A percentile compares a stretch with the other conserved stretches of the same genome.
Conservation (phyloP, 2,113 vertebrate species). For the Epinephelus moara region DNA sequence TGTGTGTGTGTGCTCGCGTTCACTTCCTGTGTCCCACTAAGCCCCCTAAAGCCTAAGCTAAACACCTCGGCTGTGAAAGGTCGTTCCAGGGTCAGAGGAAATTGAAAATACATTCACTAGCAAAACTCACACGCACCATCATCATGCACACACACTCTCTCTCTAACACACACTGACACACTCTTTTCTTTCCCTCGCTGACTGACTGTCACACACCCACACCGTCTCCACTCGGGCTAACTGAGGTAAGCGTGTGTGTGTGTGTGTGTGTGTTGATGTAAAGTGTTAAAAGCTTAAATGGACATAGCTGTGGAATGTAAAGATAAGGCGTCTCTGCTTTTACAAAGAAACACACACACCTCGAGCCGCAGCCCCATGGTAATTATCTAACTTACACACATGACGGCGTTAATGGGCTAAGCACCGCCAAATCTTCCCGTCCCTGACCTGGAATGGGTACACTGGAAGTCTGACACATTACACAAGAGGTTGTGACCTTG, state of each 20-base stretch:
- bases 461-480: slow-evolving; percentile 39
- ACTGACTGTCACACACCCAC: slow-evolving; percentile 26
- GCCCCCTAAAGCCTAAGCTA: slow-evolving; percentile 66
- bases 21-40: slow-evolving; percentile 64
- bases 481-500: slow-evolving; percentile 51
- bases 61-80: slow-evolving; percentile 72
- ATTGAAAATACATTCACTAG: slow-evolving; percentile 64
- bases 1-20: slow-evolving; percentile 26
- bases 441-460: slow-evolving; percentile 13
- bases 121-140: slow-evolving; percentile 45
- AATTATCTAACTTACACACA: slow-evolving; percentile 61
- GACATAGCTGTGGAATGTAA: slow-evolving; percentile 73
- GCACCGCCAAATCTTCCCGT: slow-evolving; percentile 31
- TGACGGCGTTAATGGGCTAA: slow-evolving; percentile 55
- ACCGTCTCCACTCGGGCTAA: slow-evolving; percentile 31
- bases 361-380: slow-evolving; percentile 2
- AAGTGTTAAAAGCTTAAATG: slow-evolving; percentile 75
- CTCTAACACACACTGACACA: slow-evolving; percentile 21
- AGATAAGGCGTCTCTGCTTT: slow-evolving; percentile 68
- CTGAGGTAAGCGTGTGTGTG: slow-evolving; percentile 40
- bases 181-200: background rate
- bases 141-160: slow-evolving; percentile 27
- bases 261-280: slow-evolving; percentile 59
- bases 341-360: slow-evolving; percentile 39
- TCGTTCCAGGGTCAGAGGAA: slow-evolving; percentile 68